These are phyloP conservation scores for Glossosoma conforme DNA, from an alignment of 1,140 invertebrate genomes.

Conservation along the genomic window DNA sequence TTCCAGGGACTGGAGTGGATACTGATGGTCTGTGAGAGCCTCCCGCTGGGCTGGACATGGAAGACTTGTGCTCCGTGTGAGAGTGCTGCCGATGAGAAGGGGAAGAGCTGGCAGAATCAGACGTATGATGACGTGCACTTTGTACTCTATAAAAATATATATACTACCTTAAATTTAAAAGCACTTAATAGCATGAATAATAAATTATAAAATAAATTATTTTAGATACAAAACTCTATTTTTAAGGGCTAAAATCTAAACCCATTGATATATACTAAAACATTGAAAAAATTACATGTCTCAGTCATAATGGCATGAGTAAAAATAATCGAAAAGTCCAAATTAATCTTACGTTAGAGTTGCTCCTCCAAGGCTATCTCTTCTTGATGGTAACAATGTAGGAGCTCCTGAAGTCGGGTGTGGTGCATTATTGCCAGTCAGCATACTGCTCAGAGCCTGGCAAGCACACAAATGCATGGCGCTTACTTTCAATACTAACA, in stretches of 20 bases:
- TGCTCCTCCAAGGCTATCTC: slow-evolving; percentile 61
- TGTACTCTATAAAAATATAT: slow-evolving; percentile 28
- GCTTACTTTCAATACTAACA: too few relatives aligned
- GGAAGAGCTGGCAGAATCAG: slow-evolving; percentile 20
- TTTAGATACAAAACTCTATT: background rate
- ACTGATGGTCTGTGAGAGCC: slow-evolving; percentile 14
- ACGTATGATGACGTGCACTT: slow-evolving; percentile 24
- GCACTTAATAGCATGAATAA: background rate
- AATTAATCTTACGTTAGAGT: slow-evolving; percentile 42
- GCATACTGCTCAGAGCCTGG: slow-evolving; percentile 66
- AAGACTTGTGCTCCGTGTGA: slow-evolving; percentile 12
- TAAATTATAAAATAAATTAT: background rate
- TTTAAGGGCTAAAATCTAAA: too few relatives aligned
- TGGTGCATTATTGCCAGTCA: slow-evolving; percentile 50
- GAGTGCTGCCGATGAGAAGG: slow-evolving; percentile 21
- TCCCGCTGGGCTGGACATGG: slow-evolving; percentile 11
- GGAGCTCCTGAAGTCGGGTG: slow-evolving; percentile 49
- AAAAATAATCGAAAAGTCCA: too few relatives aligned
- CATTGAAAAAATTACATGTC: too few relatives aligned
- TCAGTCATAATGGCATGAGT: too few relatives aligned
- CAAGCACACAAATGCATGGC: too few relatives aligned
- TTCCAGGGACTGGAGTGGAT: slow-evolving; percentile 29
- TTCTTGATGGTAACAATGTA: slow-evolving; percentile 55
- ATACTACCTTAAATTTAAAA: too few relatives aligned
- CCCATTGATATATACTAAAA: too few relatives aligned